Evolutionary conservation across 2,797 vertebrate species (phyloP), one percentile per base, ranked within the genome.

Genomic region (Gymnoscopelus braueri): DNA sequence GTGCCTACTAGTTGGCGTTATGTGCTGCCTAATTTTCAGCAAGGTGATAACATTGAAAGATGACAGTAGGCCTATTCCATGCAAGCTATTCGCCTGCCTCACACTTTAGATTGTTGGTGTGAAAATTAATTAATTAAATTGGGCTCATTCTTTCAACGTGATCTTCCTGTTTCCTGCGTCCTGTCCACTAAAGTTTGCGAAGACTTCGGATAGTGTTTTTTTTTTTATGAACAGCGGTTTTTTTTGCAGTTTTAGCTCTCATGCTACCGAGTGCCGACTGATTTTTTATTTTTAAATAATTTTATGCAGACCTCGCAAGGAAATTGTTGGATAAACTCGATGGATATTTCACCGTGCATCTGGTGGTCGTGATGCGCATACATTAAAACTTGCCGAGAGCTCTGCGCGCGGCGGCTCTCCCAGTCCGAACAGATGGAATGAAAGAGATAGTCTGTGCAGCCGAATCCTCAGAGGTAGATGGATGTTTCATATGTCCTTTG

Each of bases 171-270:
- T 82, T 10, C 8, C 55, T 54, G 49, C 55, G 67, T 71, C 8
- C 71, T 81, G 89, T 11, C 11, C 8, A 81, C 74, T 75, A 87
- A 92, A 92, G 82, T 91, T 91, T 73, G 75, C 65, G 35, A 72
- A 79, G 76, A 79, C 70, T 79, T 65, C 63, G 87, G 87, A 85
- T 81, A 29, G 71, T 19, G 72, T 48, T 56, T 23, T 69, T 44
- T 62, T 29, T 69, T 44, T 62, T 29, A 53, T 24, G 71, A 63
- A 63, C 71, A 1, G 63, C 74, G 63, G 63, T 78, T 62, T 73
- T 75, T 23, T 65, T 51, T 51, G 69, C 69, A 29, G 32, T 29
- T 60, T 29, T 60, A 51, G 66, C 65, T 64, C 32, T 15, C 60
- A 53, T 53, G 64, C 67, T 65, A 35, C 66, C 62, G 32, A 61